Percentiles rank a stretch among this genome's conserved stretches.
phyloP scores from a whole-genome alignment of 2,797 vertebrate genomes.

The Siniperca obscura region DNA sequence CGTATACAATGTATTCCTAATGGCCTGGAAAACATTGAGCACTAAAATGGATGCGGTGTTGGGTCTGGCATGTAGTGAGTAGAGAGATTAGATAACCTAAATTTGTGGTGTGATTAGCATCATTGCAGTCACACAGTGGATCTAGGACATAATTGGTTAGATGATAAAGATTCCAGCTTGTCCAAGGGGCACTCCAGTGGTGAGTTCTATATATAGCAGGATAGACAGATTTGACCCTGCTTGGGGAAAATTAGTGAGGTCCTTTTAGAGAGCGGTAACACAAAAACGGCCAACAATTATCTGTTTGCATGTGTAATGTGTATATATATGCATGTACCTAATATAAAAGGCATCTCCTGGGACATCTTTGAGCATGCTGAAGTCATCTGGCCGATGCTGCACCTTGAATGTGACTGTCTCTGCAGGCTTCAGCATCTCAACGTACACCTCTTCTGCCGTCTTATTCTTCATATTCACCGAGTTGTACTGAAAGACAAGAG shows the following conservation, averaged over 20 bases:
- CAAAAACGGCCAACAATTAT: conserved; percentile 7
- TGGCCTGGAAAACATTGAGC: conserved; percentile 39
- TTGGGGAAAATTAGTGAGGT: conserved; percentile 37
- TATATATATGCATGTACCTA: conserved; percentile 81
- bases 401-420: conserved; percentile 91
- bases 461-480: conserved; percentile 91
- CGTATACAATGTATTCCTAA: conserved; percentile 32
- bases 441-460: conserved; percentile 95
- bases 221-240: conserved; percentile 46
- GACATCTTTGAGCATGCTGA: conserved; percentile 90
- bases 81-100: conserved; percentile 64
- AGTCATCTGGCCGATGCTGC: conserved; percentile 92
- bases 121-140: conserved; percentile 53
- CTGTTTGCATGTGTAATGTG: conserved; percentile 1
- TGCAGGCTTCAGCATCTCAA: conserved; percentile 95
- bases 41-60: conserved; percentile 31
- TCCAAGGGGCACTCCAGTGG: conserved; percentile 52
- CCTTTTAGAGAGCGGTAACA: conserved; percentile 32
- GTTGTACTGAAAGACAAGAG: conserved; percentile 86
- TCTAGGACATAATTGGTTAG: conserved; percentile 75
- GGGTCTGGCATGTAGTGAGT: background rate
- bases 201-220: conserved; percentile 69
- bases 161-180: conserved; percentile 70
- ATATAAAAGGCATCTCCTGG: conserved; percentile 97
- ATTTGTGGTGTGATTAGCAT: conserved; percentile 60